Conservation (phyloP, 2,797 vertebrate genomes). For the Aulostomus chinensis region DNA sequence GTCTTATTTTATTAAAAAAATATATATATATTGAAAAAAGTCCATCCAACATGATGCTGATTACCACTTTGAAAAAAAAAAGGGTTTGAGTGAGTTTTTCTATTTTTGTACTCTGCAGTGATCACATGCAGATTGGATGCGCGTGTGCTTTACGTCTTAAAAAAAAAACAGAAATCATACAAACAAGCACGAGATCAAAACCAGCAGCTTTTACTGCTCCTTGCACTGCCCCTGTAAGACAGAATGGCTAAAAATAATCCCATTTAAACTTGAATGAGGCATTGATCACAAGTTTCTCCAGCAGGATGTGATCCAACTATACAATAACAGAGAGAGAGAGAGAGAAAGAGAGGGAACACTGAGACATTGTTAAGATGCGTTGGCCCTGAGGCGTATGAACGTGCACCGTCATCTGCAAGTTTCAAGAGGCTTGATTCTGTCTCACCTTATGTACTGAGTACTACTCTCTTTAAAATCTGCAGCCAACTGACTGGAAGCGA, state of each 20-base stretch:
- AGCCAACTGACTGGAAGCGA: neutral
- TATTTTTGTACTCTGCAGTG: too few relatives aligned
- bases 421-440: slow-evolving; percentile 44
- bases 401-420: slow-evolving; percentile 34
- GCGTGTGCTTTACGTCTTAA: too few relatives aligned
- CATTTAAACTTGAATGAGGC: slow-evolving; percentile 37
- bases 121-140: too few relatives aligned
- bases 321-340: slow-evolving; percentile 7
- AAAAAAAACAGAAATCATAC: too few relatives aligned
- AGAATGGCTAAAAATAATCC: slow-evolving; percentile 11
- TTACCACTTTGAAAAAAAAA: too few relatives aligned
- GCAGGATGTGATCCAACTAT: slow-evolving; percentile 37
- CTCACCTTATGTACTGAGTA: neutral
- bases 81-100: too few relatives aligned
- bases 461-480: neutral
- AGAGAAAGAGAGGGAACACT: slow-evolving; percentile 14
- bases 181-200: too few relatives aligned
- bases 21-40: too few relatives aligned
- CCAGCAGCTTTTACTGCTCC: too few relatives aligned
- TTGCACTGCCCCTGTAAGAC: neutral
- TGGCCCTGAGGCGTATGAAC: slow-evolving; percentile 5
- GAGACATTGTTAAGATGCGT: slow-evolving; percentile 35
- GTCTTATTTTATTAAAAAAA: too few relatives aligned
- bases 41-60: too few relatives aligned
- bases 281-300: slow-evolving; percentile 40